These are phyloP conservation scores for Luffia ferchaultella DNA, from an alignment of 2,888 invertebrate species.

Conservation along the genomic window DNA sequence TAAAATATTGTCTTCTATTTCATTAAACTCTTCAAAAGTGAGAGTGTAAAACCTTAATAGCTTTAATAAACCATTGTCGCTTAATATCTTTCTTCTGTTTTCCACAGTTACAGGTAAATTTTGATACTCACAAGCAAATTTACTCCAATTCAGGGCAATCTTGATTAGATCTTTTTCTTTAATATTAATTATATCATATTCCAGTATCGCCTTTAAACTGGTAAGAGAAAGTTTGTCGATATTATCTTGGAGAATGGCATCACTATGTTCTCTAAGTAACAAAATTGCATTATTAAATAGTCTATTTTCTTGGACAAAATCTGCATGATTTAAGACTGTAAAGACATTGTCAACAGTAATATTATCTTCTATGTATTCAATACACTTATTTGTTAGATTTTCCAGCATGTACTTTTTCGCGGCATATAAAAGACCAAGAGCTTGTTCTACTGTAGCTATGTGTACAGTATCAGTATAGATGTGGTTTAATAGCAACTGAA, in stretches of 20 bases:
- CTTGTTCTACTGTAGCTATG: constrained; percentile 62
- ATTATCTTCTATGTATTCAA: constrained; percentile 59
- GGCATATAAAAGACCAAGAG: constrained; percentile 70
- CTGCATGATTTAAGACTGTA: constrained; percentile 68
- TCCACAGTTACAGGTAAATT: constrained; percentile 37
- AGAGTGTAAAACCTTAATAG: constrained; percentile 50
- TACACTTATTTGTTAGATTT: constrained; percentile 55
- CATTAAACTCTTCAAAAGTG: constrained; percentile 39
- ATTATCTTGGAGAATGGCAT: constrained; percentile 56
- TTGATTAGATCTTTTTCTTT: constrained; percentile 59
- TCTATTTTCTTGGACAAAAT: constrained; percentile 63
- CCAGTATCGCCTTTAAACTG: constrained; percentile 57
- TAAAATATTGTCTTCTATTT: constrained; percentile 40
- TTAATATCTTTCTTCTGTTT: constrained; percentile 47
- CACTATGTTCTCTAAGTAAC: constrained; percentile 63
- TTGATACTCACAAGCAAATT: constrained; percentile 51
- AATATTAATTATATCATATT: constrained; percentile 56
- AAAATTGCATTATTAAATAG: constrained; percentile 58
- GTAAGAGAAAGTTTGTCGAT: constrained; percentile 51
- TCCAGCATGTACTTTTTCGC: constrained; percentile 71
- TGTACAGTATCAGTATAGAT: constrained; percentile 68
- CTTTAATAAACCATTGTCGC: constrained; percentile 44
- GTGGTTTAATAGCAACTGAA: constrained; percentile 67
- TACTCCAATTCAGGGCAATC: constrained; percentile 63
- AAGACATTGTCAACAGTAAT: constrained; percentile 66